Base-by-base conservation (phyloP, 2,113 vertebrate species). In the Neotoma lepida region DNA sequence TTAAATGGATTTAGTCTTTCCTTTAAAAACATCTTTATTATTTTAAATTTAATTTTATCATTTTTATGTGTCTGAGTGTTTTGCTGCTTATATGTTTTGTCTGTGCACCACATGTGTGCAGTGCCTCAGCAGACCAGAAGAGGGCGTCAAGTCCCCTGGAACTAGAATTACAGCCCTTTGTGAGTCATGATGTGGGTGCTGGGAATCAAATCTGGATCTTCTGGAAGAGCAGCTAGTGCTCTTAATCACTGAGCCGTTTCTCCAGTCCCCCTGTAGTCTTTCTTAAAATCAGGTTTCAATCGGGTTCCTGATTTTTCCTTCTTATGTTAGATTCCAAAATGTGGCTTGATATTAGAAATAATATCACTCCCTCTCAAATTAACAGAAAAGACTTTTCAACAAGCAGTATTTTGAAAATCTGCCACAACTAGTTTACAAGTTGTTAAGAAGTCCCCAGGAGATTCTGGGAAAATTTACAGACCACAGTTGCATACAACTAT, bases 361-460 rank as follows among this genome's bases (percentile, higher is more conserved):
- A 39, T 49, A 13, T 49, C 41, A 63, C 9, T 18, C 41, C 44
- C 15, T 86, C 39, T 56, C 63, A 88, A 86, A 70, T 14, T 61
- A 81, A 86, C 12, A 89, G 89, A 90, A 94, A 64, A 86, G 33
- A 89, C n/a, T 86, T 87, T 87, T 93, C 41, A 89, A 91, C 24
- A 92, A 70, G 9, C 17, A 5, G 46, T 58, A 46, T 64, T 80
- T 15, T 73, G 78, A 89, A 89, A 66, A 26, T 71, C 49, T 91
- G 64, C 64, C 9, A 46, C 33, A 88, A 78, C 39, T 82, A 22
- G 22, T 63, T 22, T 73, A 90, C 44, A 56, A 71, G n/a, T 90
- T 84, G n/a, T 81, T 91, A 82, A 26, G 39, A 87, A 87, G 39
- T 20, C 49, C 92, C 39, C 15, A 5, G 35, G 51, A 22, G 9